Evolutionary conservation across 2,888 invertebrate species (phyloP).

Genomic region (Pollenia angustigena): DNA sequence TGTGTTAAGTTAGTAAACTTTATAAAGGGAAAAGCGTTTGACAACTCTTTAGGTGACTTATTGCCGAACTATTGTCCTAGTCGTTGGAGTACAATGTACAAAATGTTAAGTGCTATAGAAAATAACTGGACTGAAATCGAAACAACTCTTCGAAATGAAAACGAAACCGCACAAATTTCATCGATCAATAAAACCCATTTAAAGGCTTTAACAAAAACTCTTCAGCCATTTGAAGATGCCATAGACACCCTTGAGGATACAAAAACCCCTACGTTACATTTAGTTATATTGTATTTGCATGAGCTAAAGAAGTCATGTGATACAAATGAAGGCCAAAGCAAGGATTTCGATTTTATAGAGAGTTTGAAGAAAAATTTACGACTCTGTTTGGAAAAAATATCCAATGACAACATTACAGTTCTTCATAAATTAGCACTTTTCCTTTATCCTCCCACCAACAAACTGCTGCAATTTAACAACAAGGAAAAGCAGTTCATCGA

Average conservation of each 20-base stretch:
- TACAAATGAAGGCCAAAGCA: slow-evolving; percentile 4
- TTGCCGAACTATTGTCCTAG: not conserved
- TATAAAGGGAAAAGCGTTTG: not conserved
- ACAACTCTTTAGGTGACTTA: not conserved
- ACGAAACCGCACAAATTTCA: not conserved
- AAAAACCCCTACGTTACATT: slow-evolving; percentile 19
- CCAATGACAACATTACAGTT: slow-evolving; percentile 8
- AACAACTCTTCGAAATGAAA: not conserved
- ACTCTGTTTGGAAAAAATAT: not conserved
- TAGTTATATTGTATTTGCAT: slow-evolving; percentile 36
- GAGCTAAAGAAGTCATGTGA: slow-evolving; percentile 23
- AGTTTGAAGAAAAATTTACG: slow-evolving; percentile 26
- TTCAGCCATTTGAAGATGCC: slow-evolving; percentile 36
- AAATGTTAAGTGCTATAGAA: slow-evolving; percentile 19
- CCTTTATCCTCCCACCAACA: slow-evolving; percentile 35
- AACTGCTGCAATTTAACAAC: slow-evolving; percentile 2
- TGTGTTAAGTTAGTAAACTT: not conserved
- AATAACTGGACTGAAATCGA: slow-evolving; percentile 7
- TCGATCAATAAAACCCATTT: not conserved
- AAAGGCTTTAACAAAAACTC: not conserved
- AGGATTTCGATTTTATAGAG: slow-evolving; percentile 27
- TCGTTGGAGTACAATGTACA: not conserved
- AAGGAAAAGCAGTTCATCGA: slow-evolving; percentile 9
- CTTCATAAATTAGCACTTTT: slow-evolving; percentile 37
- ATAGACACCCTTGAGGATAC: slow-evolving; percentile 34